Base-by-base conservation (phyloP, 92 coral and sea anemone species). In the Zoanthus sociatus region DNA sequence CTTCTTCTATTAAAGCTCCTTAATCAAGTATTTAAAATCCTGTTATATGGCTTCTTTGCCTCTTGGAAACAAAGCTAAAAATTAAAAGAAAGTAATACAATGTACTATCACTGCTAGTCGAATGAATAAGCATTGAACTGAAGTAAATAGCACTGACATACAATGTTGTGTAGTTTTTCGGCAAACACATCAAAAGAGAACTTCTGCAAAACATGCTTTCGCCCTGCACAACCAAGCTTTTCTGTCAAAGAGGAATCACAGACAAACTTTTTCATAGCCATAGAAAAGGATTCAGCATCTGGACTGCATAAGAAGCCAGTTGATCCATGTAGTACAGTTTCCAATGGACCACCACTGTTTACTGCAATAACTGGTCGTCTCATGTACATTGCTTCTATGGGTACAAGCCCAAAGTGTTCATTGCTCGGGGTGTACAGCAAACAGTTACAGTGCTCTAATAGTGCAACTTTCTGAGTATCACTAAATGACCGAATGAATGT, bases 151-250 rank as follows among this genome's bases (percentile, higher is more conserved):
- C 94, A 90, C 77, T 90, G 94, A 97, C 99, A 95, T 97, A 97
- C 98, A 88, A 95, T 93, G 71, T 88, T 79, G 78, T 95, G 95
- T 71, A 97, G 94, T 73, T 95, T 95, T 61, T 93, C 87, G 10
- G 97, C 96, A 92, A 97, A 97, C 16, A 91, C 99, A 12, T 97
- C 94, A 91, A 97, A 97, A n/a, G 99, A 97, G 93, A 97, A 97
- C 94, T 93, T 95, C 87, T 87, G 92, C 77, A 88, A 76, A 21
- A 97, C 99, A 66, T 97, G 98, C 4, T 87, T 83, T 20, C 89
- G 88, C 21, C 99, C 99, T 68, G 93, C 94, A 55, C 90, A 86
- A 46, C 99, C 99, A 90, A 95, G 92, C 17, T 69, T 84, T 55
- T 83, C 45, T 63, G 91, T 89, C 17, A 97, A 88, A 1, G 86